phyloP scores from a whole-genome alignment of 2,888 invertebrate species.

The Terebella lapidaria region DNA sequence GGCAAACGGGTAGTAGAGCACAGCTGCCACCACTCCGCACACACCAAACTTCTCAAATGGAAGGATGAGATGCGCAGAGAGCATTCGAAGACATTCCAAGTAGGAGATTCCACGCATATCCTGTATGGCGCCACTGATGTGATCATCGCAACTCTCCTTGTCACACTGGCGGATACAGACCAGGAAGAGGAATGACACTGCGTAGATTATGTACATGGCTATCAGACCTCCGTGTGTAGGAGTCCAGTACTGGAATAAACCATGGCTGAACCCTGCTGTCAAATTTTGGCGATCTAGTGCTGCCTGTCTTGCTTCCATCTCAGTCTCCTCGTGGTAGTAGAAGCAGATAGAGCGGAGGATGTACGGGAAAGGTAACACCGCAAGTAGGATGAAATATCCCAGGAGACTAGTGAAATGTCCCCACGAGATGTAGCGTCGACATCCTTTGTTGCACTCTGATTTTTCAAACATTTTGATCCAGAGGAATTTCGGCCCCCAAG shows the following conservation, averaged over 20 bases:
- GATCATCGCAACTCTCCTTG: slow-evolving; percentile 13
- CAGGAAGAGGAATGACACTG: slow-evolving; percentile 16
- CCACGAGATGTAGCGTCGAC: slow-evolving; percentile 23
- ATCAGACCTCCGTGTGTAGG: slow-evolving; percentile 19
- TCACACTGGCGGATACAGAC: slow-evolving; percentile 14
- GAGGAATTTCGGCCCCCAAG: slow-evolving; percentile 25
- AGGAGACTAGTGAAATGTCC: slow-evolving; percentile 16
- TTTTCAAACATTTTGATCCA: slow-evolving; percentile 20
- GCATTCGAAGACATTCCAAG: slow-evolving; percentile 21
- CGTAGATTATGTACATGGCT: slow-evolving; percentile 22
- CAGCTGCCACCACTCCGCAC: slow-evolving; percentile 21
- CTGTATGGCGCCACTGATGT: slow-evolving; percentile 16
- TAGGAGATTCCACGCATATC: slow-evolving; percentile 20
- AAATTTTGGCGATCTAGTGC: slow-evolving; percentile 15
- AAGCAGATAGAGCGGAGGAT: slow-evolving; percentile 20
- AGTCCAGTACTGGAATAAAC: slow-evolving; percentile 20
- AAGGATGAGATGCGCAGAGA: slow-evolving; percentile 23
- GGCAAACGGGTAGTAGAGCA: slow-evolving; percentile 24
- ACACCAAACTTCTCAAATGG: slow-evolving; percentile 29
- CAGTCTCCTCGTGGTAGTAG: slow-evolving; percentile 21
- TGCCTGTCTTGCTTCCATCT: slow-evolving; percentile 12
- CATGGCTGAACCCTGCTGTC: slow-evolving; percentile 11
- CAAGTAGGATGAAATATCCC: slow-evolving; percentile 18
- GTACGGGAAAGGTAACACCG: slow-evolving; percentile 21
- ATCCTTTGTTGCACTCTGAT: slow-evolving; percentile 23